A percentile compares a stretch with the other conserved stretches of the same genome.
Evolutionary conservation across 2,888 invertebrate species (phyloP).

Genomic region (Eurytoma californica): DNA sequence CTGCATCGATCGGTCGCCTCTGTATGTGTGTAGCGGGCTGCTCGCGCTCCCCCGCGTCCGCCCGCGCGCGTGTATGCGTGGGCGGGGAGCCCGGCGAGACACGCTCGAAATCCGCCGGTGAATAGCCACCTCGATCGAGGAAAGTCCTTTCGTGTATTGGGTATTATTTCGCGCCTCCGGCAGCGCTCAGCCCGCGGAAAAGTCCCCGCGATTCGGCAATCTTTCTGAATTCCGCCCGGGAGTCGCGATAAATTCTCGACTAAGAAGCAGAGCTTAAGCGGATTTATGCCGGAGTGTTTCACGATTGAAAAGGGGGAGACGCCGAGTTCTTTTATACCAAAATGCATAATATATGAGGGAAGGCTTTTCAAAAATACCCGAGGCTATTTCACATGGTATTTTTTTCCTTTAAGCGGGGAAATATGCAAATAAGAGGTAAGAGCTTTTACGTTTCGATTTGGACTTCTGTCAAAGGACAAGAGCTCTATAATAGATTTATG

Average conservation of each 20-base stretch:
- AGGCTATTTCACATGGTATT: neutral
- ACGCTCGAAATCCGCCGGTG: conserved; percentile 1
- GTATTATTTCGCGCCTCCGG: conserved; percentile 27
- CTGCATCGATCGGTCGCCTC: conserved; percentile 65
- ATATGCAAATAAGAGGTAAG: neutral
- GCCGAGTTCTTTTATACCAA: neutral
- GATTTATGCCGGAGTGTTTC: conserved; percentile 16
- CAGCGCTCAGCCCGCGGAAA: conserved; percentile 1
- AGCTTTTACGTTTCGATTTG: neutral
- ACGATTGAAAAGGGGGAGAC: neutral
- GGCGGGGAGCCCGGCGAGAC: neutral
- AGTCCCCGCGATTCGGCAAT: conserved; percentile 10
- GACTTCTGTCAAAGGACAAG: no score
- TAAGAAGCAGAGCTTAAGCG: conserved; percentile 2
- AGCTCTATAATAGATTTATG: no score
- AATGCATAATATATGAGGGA: conserved; percentile 14
- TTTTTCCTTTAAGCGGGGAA: neutral
- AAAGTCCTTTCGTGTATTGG: conserved; percentile 31
- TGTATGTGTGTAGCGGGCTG: neutral
- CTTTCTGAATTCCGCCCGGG: neutral
- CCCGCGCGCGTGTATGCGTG: neutral
- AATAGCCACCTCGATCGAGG: conserved; percentile 5
- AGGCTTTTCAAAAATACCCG: neutral
- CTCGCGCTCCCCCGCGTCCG: neutral
- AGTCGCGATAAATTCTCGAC: conserved; percentile 24